Percentiles rank a stretch among this genome's conserved stretches.
These are phyloP conservation scores for Chauna torquata DNA, from an alignment of 2,113 vertebrate species.

Conservation along the genomic window DNA sequence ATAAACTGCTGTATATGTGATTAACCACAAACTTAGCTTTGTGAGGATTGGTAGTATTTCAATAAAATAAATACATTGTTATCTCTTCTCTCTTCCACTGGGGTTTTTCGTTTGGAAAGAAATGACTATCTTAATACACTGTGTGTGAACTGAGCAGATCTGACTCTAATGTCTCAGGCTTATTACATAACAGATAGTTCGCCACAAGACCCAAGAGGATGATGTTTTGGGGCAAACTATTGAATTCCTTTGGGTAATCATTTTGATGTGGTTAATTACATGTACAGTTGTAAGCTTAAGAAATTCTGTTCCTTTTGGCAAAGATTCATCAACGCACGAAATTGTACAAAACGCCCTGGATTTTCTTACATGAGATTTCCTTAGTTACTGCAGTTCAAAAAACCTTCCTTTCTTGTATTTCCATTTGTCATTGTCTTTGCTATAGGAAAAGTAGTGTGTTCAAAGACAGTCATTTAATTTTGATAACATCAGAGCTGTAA, in stretches of 20 bases:
- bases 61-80: background rate
- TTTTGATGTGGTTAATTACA: slow-evolving; percentile 28
- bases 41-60: background rate
- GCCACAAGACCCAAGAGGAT: background rate
- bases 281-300: background rate
- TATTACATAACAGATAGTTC: background rate
- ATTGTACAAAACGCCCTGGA: background rate
- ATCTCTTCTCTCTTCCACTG: background rate
- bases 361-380: slow-evolving; percentile 6
- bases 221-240: background rate
- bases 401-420: background rate
- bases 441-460: background rate
- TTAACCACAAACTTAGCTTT: background rate
- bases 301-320: slow-evolving; percentile 1
- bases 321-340: background rate
- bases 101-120: background rate
- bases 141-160: background rate
- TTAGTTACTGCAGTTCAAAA: background rate
- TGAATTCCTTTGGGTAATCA: background rate
- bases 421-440: slow-evolving; percentile 2
- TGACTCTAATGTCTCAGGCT: background rate
- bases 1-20: background rate
- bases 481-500: background rate
- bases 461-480: background rate
- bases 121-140: background rate